Conservation (phyloP, 2,888 invertebrate genomes). For the Gasteruption jaculator region DNA sequence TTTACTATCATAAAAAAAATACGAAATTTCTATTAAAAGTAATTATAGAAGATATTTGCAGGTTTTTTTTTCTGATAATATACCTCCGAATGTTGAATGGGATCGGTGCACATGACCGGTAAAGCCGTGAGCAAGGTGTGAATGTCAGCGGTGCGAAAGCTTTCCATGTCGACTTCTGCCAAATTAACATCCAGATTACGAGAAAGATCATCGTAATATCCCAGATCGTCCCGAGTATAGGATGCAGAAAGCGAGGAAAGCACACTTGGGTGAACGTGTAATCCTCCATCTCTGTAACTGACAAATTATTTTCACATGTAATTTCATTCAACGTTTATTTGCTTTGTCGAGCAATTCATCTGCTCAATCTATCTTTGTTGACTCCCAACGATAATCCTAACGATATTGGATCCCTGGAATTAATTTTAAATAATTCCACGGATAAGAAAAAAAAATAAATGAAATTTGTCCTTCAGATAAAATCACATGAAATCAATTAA, state of each 20-base stretch:
- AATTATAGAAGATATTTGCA: slow-evolving; percentile 5
- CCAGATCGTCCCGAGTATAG: slow-evolving; percentile 64
- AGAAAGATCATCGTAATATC: slow-evolving; percentile 80
- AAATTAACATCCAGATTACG: slow-evolving; percentile 88
- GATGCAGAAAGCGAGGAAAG: slow-evolving; percentile 77
- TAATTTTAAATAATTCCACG: too few species aligned
- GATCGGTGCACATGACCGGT: slow-evolving; percentile 60
- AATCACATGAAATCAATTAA: too few species aligned
- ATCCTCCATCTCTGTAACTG: slow-evolving; percentile 74
- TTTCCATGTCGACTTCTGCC: slow-evolving; percentile 93
- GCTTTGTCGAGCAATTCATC: too few species aligned
- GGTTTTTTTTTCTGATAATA: too few species aligned
- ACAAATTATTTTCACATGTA: slow-evolving; percentile 17
- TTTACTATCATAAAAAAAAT: slow-evolving; percentile 2
- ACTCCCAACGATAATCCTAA: too few species aligned
- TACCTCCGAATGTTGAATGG: slow-evolving; percentile 49
- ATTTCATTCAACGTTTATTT: too few species aligned
- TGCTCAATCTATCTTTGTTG: too few species aligned
- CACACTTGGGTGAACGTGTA: slow-evolving; percentile 75
- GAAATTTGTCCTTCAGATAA: too few species aligned
- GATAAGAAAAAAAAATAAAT: too few species aligned
- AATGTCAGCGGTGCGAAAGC: slow-evolving; percentile 87
- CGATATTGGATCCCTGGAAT: too few species aligned
- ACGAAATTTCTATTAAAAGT: too few species aligned
- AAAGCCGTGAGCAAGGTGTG: slow-evolving; percentile 78